Evolutionary conservation across 2,888 invertebrate genomes (phyloP), one percentile per base, ranked within the genome.

Genomic region (Trissolcus brochymenae): DNA sequence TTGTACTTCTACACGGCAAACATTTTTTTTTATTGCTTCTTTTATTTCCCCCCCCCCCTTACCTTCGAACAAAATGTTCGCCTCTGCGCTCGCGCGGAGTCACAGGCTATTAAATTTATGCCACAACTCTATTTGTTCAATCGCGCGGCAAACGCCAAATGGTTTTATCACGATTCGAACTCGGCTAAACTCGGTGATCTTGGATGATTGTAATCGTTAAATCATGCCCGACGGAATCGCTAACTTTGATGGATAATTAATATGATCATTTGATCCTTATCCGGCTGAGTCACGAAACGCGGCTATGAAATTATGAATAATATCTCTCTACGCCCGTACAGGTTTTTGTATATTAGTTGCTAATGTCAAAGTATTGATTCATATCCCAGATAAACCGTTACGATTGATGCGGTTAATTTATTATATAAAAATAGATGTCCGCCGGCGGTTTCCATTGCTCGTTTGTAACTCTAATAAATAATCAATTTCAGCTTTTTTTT

Each of bases 191-290:
- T 78, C 68, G 61, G 56, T 70, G 74, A 78, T 78, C 70, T 74
- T 54, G 50, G 70, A 66, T 71, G 74, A 78, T 78, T 68, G 70
- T 70, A 61, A 78, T 78, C 74, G 68, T 64, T 78, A 62, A 68
- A 78, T 74, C 78, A 71, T 71, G 71, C 62, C 35, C 60, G 75
- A 75, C 66, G 55, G 53, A 54, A 55, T 59, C 57, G 75, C 64
- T 71, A 72, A 40, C 51, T 70, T 78, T 75, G 72, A 78, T 78
- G 75, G 64, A 64, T 71, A 78, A 78, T 78, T 75, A 75, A 78
- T 75, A 72, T 71, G 70, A 78, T 71, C 78, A 71, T 72, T 71
- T 71, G 78, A 78, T 75, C 53, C 51, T 75, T 78, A 78, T 75
- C 71, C 60, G 57, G 67, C 51, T 56, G 71, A 78, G 74, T 78